Base-by-base conservation (phyloP, 2,888 invertebrate species). In the Leptopilina myrica region DNA sequence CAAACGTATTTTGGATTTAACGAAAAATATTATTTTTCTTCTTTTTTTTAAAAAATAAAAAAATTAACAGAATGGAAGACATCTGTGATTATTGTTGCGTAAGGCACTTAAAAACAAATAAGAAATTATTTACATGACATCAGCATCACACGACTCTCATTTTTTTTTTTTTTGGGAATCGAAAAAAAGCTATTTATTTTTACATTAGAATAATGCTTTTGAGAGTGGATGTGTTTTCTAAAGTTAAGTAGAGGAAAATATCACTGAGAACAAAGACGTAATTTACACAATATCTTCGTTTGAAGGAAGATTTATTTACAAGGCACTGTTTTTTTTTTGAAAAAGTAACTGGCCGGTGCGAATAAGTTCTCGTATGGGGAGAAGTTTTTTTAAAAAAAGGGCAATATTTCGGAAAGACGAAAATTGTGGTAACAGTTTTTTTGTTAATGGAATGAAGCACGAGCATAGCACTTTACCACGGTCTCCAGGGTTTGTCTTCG, bases 401-500 rank as follows among this genome's bases (percentile, higher is more conserved):
- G 77, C 64, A n/a, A 69, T 79, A 67, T 40, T 69, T 11, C 9
- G 26, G 40, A 26, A 56, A 62, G 8, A 26, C 5, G 12, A 26
- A 11, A 33, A 26, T 20, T 33, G 5, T 33, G 73, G 73, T 73
- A 73, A 73, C 73, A 53, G 26, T 33, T 73, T 11, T 69, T 56
- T 0, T 53, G 53, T 73, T 56, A 9, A 56, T 64, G 64, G 64
- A 64, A 26, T 64, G 69, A 64, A 26, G 33, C 12, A 33, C 33
- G n/a, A n/a, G n/a, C n/a, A n/a, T 43, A 5, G 4, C 8, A 3
- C 0, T 88, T 88, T 90, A 96, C 97, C 96, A 97, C 3, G 96
- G 96, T 88, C 96, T 93, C 96, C 97, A 97, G 43, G 96, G 96
- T 88, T 95, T 95, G 66, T 96, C 96, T 88, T 95, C 96, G 81